Evolutionary conservation across 1,140 invertebrate genomes (phyloP).

Genomic region (Calephelis virginiensis): DNA sequence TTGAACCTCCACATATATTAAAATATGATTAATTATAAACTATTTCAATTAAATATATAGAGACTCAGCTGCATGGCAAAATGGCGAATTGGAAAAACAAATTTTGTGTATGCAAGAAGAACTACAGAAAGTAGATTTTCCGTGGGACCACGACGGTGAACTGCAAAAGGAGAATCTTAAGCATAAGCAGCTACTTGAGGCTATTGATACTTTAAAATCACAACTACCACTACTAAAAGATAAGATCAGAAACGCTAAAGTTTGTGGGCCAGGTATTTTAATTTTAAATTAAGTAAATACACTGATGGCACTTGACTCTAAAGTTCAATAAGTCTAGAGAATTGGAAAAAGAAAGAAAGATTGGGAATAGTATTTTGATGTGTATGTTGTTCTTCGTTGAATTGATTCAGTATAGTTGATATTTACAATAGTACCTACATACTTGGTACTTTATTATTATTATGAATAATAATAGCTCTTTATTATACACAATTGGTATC

Average conservation of each 20-base stretch:
- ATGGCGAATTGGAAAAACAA: slow-evolving; percentile 70
- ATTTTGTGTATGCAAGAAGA: slow-evolving; percentile 71
- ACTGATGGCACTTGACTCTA: too few relatives aligned
- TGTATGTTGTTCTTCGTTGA: too few relatives aligned
- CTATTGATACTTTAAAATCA: slow-evolving; percentile 57
- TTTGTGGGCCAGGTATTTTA: slow-evolving; percentile 59
- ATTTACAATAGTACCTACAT: too few relatives aligned
- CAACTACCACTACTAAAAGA: slow-evolving; percentile 67
- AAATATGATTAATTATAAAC: too few relatives aligned
- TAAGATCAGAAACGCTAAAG: slow-evolving; percentile 70
- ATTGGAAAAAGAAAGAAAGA: too few relatives aligned
- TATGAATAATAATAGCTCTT: too few relatives aligned
- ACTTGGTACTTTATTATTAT: too few relatives aligned
- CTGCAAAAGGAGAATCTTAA: slow-evolving; percentile 52
- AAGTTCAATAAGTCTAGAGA: too few relatives aligned
- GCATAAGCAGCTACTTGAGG: slow-evolving; percentile 61
- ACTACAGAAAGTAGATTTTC: slow-evolving; percentile 60
- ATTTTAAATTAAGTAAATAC: too few relatives aligned
- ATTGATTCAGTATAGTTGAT: too few relatives aligned
- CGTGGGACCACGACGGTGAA: slow-evolving; percentile 66
- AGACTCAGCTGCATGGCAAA: slow-evolving; percentile 69
- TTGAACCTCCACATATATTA: not conserved
- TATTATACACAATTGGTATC: too few relatives aligned
- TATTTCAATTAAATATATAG: slow-evolving; percentile 33
- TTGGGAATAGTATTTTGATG: too few relatives aligned